These are phyloP conservation scores for Alaudala cheleensis DNA, from an alignment of 2,113 vertebrate species.

Conservation along the genomic window DNA sequence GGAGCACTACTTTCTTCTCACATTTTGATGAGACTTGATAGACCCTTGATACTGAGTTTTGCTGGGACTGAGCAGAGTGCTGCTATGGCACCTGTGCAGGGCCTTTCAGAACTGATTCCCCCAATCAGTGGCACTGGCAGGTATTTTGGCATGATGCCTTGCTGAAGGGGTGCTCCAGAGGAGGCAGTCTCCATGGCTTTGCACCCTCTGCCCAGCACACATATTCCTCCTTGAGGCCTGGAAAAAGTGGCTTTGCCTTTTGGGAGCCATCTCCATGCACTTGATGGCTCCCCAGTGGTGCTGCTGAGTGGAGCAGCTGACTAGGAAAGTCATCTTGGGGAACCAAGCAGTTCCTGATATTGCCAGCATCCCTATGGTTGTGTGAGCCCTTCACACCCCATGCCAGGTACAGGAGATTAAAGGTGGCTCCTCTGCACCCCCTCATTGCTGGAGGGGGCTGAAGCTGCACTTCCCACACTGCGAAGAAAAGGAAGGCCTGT, in stretches of 20 bases:
- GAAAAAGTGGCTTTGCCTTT: background rate
- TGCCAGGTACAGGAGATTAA: background rate
- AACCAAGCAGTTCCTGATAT: background rate
- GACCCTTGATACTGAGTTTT: background rate
- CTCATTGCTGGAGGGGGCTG: fast-evolving
- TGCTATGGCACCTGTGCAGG: background rate
- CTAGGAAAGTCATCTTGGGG: background rate
- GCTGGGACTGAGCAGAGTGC: background rate
- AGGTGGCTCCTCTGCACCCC: background rate
- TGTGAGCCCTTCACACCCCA: fast-evolving
- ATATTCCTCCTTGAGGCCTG: background rate
- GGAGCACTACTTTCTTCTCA: background rate
- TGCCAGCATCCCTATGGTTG: background rate
- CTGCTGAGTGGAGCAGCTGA: background rate
- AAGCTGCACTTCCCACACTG: fast-evolving
- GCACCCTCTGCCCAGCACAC: fast-evolving
- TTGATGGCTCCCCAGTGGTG: fast-evolving
- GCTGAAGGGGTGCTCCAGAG: background rate
- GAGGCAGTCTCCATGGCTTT: background rate
- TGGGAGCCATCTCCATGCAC: background rate
- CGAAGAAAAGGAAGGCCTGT: background rate
- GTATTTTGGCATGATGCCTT: background rate
- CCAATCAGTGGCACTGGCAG: background rate
- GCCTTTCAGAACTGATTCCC: background rate
- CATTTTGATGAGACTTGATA: background rate